Base-by-base conservation (phyloP, 2,113 vertebrate genomes). In the Irena cyanogastra region DNA sequence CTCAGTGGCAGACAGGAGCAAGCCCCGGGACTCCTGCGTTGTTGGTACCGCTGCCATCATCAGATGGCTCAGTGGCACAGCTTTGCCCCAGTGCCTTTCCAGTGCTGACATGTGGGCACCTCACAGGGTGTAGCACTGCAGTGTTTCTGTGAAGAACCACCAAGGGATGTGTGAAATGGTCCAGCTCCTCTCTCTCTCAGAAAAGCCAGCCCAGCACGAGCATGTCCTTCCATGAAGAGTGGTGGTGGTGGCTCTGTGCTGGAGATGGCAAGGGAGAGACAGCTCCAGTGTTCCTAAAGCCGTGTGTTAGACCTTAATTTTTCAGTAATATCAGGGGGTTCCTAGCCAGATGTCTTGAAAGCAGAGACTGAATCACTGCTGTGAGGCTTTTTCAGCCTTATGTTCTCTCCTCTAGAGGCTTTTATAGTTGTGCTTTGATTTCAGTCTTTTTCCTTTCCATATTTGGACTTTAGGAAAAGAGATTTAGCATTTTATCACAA, bases 21-120 rank as follows among this genome's bases (percentile, higher is more conserved):
- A 56, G 83, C 23, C 8, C 5, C 1, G 1, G 2, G 24, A 16
- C 23, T 66, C 9, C n/a, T 45, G 57, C 4, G 2, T 22, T 56
- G 11, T 44, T 50, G 37, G 26, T 16, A n/a, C 10, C 10, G 30
- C 53, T 92, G 47, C 28, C 21, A 33, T 35, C 24, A 8, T 26
- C 26, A 26, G 39, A 42, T 70, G 24, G 41, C 49, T 69, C 2
- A 0, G 0, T 42, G 5, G 1, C 11, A 33, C 41, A 47, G 20
- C 44, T 22, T 59, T 65, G 23, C 57, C 30, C 30, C n/a, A 47
- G 2, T 22, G 16, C 10, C 19, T 28, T 30, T n/a, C 10, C 17
- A 18, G 33, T 6, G 42, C 54, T 65, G 69, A 12, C 12, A 7
- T 26, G 28, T 35, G 35, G 3, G 39, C 70, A 30, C 16, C 26